Evolutionary conservation across 35 echinoderm and acorn worm genomes (phyloP).

Genomic region (Lytechinus variegatus): DNA sequence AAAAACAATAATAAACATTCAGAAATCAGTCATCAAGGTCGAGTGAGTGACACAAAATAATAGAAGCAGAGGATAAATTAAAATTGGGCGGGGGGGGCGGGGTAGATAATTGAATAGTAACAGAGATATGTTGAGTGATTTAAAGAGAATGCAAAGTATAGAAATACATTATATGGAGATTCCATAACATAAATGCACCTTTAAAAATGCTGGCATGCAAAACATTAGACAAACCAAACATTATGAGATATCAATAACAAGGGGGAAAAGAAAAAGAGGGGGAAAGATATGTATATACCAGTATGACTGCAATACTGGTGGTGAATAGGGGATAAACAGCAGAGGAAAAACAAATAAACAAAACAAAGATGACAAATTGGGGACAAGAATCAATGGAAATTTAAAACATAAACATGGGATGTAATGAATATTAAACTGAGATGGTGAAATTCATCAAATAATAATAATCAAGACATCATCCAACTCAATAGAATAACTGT

Average conservation of each 20-base stretch:
- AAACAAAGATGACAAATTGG: neutral
- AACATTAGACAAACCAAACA: too few relatives aligned
- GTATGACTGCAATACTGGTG: too few relatives aligned
- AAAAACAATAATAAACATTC: too few relatives aligned
- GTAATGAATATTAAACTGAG: neutral
- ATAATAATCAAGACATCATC: conserved; percentile 14
- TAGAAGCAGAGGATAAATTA: neutral
- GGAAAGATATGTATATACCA: too few relatives aligned
- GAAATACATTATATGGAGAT: neutral
- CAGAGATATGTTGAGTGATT: neutral
- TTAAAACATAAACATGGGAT: neutral
- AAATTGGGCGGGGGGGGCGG: too few relatives aligned
- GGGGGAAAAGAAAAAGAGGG: neutral
- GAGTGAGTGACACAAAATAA: too few relatives aligned
- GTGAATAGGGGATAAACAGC: neutral
- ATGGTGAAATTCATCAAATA: neutral
- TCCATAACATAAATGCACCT: neutral
- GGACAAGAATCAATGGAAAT: neutral
- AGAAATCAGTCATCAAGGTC: too few relatives aligned
- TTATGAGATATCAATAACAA: neutral
- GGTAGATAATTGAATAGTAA: neutral
- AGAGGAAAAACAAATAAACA: neutral
- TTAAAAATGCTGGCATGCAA: too few relatives aligned
- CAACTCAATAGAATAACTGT: neutral
- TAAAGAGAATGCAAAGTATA: neutral